These are phyloP conservation scores for Frieseomelitta varia DNA, from an alignment of 1,140 invertebrate species.

Conservation along the genomic window DNA sequence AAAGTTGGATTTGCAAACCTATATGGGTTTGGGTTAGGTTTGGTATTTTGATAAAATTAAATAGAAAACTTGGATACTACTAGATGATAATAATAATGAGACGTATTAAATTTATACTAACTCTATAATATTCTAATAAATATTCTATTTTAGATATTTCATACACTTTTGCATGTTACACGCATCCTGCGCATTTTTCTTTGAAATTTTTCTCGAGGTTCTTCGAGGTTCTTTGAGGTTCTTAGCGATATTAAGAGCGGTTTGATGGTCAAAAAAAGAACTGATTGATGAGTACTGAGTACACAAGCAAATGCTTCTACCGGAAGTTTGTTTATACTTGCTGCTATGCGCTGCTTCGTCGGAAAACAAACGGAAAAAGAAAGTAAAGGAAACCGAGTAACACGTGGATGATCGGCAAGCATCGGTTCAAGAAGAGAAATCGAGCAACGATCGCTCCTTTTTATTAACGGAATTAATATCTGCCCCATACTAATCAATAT, in stretches of 20 bases:
- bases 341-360: neutral
- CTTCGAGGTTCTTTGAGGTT: neutral
- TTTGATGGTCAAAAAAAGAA: neutral
- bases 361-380: constrained; percentile 35
- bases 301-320: neutral
- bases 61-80: no score
- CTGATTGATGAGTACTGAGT: neutral
- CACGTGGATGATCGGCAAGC: constrained; percentile 20
- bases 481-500: neutral
- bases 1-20: no score
- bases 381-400: constrained; percentile 19
- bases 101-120: no score
- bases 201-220: neutral
- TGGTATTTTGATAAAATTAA: no score
- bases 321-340: constrained; percentile 37
- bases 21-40: no score
- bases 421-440: constrained; percentile 35
- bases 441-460: constrained; percentile 11
- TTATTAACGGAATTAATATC: constrained; percentile 39
- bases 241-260: neutral
- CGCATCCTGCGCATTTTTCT: no score
- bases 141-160: no score
- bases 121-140: no score
- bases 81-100: no score
- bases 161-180: no score